Evolutionary conservation across 2,113 vertebrate species (phyloP), one percentile per base, ranked within the genome.

Genomic region (Anarrhichthys ocellatus): DNA sequence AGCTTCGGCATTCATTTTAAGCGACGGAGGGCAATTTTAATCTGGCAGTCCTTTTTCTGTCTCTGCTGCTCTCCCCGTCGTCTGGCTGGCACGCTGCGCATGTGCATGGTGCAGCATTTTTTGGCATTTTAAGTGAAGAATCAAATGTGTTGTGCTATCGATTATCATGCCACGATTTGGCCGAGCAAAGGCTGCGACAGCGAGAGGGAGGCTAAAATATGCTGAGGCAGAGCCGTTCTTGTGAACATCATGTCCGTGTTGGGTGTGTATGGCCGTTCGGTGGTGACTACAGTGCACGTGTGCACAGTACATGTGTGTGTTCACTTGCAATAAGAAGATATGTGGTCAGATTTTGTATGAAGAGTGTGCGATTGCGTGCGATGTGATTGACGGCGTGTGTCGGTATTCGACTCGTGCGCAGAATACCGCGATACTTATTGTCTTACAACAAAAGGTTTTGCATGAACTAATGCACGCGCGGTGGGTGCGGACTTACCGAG

Each of bases 181-280:
- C 52, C 1, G 3, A 78, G 76, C 38, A 17, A 40, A n/a, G 80
- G 48, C 70, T 83, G 65, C 32, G 46, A 62, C 63, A 38, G 72
- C 29, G 20, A 59, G 64, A 68, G 63, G 6, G 64, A 79, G 70
- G 85, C 78, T 56, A 50, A 59, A 74, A 87, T 80, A 38, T 66
- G 42, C 85, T 72, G 66, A 79, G 79, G 63, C 82, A 83, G 74
- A 82, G 61, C 29, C 59, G 52, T 83, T 73, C 56, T 81, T 82
- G 44, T 78, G 83, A 91, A 78, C 84, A 58, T 87, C 84, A 80
- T 86, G 75, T 83, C 69, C 74, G 61, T 71, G 77, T 18, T 84
- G 75, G 77, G 76, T 87, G 85, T 90, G 84, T 84, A 20, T 87
- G 50, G 69, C 75, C 65, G 48, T 76, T 89, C 70, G 73, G 42